Base-by-base conservation (phyloP, 2,888 invertebrate genomes). In the Stictocephala bisonia region DNA sequence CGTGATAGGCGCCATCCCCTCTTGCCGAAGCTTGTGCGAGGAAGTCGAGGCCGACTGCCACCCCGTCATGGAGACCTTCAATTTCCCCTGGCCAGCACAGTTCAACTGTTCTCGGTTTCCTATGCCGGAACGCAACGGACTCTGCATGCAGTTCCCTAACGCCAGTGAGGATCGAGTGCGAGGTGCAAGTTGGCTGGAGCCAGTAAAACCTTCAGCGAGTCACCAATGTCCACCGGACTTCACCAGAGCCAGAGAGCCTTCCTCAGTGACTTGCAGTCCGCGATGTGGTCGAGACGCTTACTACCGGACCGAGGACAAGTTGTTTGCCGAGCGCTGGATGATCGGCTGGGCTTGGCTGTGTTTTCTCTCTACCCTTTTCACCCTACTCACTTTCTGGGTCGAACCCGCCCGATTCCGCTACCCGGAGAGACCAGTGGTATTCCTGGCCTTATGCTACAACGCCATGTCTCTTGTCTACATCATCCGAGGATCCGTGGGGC, bases 381-480 rank as follows among this genome's bases (percentile, higher is more conserved):
- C 93, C 0, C 84, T 94, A 79, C 86, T 93, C 64, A 97, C 97
- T 0, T 96, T 95, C 84, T 90, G 94, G 85, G 92, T 96, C 44
- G 96, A 97, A 81, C 93, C 94, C 29, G 89, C 91, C 40, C 86
- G 97, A 68, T 98, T 97, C 83, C 90, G 93, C 44, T 97, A 97
- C 85, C 97, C 97, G 0, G 97, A 97, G 82, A 87, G 96, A 51
- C 96, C 97, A 0, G 93, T 95, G 41, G 91, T 97, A 73, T 97
- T 95, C 85, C 87, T 96, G 75, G 94, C 96, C 3, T 89, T 94
- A 0, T 96, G 96, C 84, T 94, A 95, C 83, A 91, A 93, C 79
- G 86, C 93, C 67, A 90, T 94, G 26, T 92, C 94, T 0, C 84
- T 94, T 3, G 91, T 93, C 29, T 92, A 93, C 83, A 88, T 87